phyloP scores from a whole-genome alignment of 1,140 invertebrate species.

The Saccostrea cuccullata region DNA sequence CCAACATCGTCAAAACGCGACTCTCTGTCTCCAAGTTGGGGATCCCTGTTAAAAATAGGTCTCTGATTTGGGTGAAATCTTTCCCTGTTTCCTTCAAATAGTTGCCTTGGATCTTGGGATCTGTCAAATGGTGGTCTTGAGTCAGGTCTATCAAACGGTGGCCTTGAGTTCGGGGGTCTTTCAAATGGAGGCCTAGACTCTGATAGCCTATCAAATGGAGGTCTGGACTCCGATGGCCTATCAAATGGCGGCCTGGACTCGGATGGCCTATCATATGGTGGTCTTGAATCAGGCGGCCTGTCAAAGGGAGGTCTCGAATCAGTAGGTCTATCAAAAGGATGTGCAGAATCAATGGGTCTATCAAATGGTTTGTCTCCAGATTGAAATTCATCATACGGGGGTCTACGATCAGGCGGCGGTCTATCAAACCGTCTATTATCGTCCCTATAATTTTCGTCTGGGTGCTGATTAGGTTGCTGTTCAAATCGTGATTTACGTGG shows the following conservation, averaged over 20 bases:
- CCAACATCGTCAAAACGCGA: constrained; percentile 10
- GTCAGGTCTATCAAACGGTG: not conserved
- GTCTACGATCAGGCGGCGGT: constrained; percentile 4
- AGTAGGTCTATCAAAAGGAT: not conserved
- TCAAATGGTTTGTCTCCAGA: constrained; percentile 19
- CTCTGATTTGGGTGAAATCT: constrained; percentile 5
- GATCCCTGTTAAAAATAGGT: constrained; percentile 30
- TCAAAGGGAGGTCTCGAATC: constrained; percentile 12
- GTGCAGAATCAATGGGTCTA: not conserved
- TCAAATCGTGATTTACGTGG: constrained; percentile 11
- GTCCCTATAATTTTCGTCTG: not conserved
- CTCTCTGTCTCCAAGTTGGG: constrained; percentile 4
- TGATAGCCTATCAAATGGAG: constrained; percentile 24
- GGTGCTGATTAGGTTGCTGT: not conserved
- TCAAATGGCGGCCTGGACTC: constrained; percentile 33
- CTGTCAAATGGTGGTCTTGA: constrained; percentile 34
- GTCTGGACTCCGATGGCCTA: not conserved
- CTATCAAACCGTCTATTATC: constrained; percentile 12
- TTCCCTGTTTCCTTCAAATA: not conserved
- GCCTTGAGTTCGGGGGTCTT: not conserved
- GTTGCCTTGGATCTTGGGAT: not conserved
- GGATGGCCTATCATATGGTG: not conserved
- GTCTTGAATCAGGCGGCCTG: not conserved
- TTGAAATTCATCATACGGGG: not conserved
- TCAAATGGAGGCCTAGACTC: constrained; percentile 22